phyloP scores from a whole-genome alignment of 2,797 vertebrate genomes.

The Lagocephalus sceleratus region DNA sequence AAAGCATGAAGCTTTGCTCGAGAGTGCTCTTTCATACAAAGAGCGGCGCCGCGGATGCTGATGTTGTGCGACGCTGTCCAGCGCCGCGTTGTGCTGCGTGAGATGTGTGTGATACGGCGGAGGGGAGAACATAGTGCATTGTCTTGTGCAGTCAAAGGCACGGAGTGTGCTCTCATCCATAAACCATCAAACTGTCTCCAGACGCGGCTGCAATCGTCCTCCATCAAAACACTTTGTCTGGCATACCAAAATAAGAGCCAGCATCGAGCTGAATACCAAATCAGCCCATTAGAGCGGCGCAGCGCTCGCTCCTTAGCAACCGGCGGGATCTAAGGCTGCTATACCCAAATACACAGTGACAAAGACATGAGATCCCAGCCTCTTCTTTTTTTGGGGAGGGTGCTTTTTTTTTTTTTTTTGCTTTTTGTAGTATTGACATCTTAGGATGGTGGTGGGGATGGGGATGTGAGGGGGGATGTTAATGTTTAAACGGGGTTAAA shows the following conservation, averaged over 20 bases:
- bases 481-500: constrained; percentile 64
- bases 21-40: constrained; percentile 38
- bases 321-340: constrained; percentile 87
- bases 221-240: constrained; percentile 99
- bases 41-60: constrained; percentile 57
- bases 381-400: neutral
- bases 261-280: constrained; percentile 97
- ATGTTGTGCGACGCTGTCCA: constrained; percentile 73
- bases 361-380: constrained; percentile 75
- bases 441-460: constrained; percentile 20
- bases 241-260: constrained; percentile 98
- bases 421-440: constrained; percentile 58
- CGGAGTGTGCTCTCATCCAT: constrained; percentile 89
- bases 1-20: constrained; percentile 56
- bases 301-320: constrained; percentile 97
- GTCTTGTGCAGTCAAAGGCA: constrained; percentile 87
- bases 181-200: constrained; percentile 94
- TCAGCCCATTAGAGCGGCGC: constrained; percentile 95
- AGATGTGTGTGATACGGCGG: constrained; percentile 69
- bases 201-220: constrained; percentile 97
- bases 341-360: constrained; percentile 83
- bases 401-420: constrained; percentile 7
- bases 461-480: neutral
- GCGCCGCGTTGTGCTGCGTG: constrained; percentile 63
- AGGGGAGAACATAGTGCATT: constrained; percentile 79